Conservation (phyloP, 2,113 vertebrate species). For the Arizona elegans region DNA sequence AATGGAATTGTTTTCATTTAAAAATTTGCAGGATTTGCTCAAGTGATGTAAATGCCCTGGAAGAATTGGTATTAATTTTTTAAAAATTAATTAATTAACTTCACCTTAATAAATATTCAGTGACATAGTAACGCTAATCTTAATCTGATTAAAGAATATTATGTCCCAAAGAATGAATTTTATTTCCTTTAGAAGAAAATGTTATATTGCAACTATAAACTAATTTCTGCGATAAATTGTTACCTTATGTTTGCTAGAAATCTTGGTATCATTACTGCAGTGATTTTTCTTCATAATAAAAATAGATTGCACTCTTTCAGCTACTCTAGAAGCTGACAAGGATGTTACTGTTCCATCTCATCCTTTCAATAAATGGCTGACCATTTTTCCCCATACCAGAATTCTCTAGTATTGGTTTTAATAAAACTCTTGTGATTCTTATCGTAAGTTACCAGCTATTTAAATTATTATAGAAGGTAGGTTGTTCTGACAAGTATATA, state of each 20-base stretch:
- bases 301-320: slow-evolving; percentile 39
- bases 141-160: slow-evolving; percentile 3
- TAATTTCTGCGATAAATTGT: slow-evolving; percentile 41
- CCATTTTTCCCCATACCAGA: slow-evolving; percentile 12
- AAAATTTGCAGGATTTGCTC: no score
- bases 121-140: not conserved
- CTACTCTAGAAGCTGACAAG: slow-evolving; percentile 40
- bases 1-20: not conserved
- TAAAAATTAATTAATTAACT: not conserved
- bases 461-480: slow-evolving; percentile 42
- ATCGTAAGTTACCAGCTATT: slow-evolving; percentile 31
- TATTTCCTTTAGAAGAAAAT: slow-evolving; percentile 13
- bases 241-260: slow-evolving; percentile 47
- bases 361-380: slow-evolving; percentile 45
- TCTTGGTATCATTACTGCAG: slow-evolving; percentile 30
- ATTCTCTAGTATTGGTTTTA: slow-evolving; percentile 28
- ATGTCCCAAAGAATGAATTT: slow-evolving; percentile 9
- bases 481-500: slow-evolving; percentile 44
- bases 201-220: slow-evolving; percentile 31
- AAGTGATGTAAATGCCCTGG: not conserved
- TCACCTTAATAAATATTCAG: not conserved
- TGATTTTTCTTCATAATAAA: slow-evolving; percentile 44
- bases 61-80: not conserved
- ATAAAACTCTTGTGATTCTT: slow-evolving; percentile 35
- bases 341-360: slow-evolving; percentile 10